These are phyloP conservation scores for Armadillidium nasatum DNA, from an alignment of 1,140 invertebrate genomes.

Conservation along the genomic window DNA sequence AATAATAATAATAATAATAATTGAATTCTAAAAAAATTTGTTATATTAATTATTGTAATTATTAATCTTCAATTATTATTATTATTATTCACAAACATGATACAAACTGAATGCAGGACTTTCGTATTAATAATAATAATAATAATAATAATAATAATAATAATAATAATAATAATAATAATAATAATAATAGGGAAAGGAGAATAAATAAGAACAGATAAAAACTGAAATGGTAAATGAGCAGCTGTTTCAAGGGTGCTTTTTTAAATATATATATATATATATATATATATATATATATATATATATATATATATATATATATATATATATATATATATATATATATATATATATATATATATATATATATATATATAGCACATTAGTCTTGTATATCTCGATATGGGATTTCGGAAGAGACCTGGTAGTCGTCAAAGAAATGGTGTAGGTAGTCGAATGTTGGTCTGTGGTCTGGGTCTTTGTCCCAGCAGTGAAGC, in stretches of 20 bases:
- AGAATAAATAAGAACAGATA: too few species aligned
- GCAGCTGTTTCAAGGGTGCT: background rate
- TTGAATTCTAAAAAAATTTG: background rate
- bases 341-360: background rate
- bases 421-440: constrained; percentile 79
- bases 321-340: background rate
- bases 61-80: background rate
- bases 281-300: background rate
- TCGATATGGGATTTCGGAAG: constrained; percentile 56
- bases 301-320: background rate
- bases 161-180: too few species aligned
- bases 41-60: background rate
- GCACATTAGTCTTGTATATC: constrained; percentile 48
- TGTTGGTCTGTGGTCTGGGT: constrained; percentile 73
- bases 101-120: too few species aligned
- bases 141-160: too few species aligned
- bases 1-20: too few species aligned
- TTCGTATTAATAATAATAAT: too few species aligned
- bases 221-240: background rate
- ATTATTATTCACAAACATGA: too few species aligned
- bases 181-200: too few species aligned
- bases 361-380: background rate
- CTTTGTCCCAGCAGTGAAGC: constrained; percentile 85
- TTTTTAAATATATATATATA: background rate
- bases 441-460: constrained; percentile 93